Evolutionary conservation across 2,888 invertebrate genomes (phyloP).

Genomic region (Didymodactylos carnosus): DNA sequence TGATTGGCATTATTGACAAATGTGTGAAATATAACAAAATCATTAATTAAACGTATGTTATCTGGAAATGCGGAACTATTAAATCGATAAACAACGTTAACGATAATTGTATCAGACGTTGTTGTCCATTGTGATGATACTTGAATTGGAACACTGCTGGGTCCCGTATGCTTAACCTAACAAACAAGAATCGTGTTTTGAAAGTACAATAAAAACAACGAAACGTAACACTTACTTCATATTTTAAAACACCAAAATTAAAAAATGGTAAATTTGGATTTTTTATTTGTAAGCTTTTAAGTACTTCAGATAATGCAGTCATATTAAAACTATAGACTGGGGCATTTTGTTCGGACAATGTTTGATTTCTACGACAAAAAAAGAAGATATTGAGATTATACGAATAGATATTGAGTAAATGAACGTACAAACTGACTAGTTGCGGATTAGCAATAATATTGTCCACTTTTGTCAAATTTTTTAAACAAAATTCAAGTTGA

Average conservation of each 20-base stretch:
- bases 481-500: background rate
- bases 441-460: background rate
- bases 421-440: background rate
- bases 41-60: background rate
- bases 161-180: background rate
- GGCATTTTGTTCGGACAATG: background rate
- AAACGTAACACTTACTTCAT: background rate
- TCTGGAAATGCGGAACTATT: background rate
- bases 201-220: background rate
- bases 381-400: background rate
- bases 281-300: background rate
- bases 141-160: background rate
- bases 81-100: background rate
- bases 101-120: background rate
- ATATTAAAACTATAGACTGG: background rate
- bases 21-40: background rate
- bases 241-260: background rate
- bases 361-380: background rate
- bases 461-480: background rate
- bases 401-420: background rate
- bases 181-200: background rate
- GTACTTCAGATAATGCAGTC: background rate
- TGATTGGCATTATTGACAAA: background rate
- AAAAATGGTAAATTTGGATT: background rate
- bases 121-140: background rate